These are phyloP conservation scores for Linurgus olivaceus DNA, from an alignment of 2,797 vertebrate genomes.

Conservation along the genomic window DNA sequence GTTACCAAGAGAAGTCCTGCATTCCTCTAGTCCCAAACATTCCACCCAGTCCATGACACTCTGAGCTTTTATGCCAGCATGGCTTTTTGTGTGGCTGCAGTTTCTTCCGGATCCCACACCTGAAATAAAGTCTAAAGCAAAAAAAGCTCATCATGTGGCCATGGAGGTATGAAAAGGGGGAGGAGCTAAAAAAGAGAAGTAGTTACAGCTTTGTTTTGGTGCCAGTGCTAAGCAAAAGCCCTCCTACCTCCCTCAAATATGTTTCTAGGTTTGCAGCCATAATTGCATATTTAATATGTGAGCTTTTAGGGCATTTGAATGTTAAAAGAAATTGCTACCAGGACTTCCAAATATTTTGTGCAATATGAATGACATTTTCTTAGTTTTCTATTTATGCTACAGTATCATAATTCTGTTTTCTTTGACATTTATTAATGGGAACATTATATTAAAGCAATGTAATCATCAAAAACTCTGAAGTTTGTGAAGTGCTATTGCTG, in stretches of 20 bases:
- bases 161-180: background rate
- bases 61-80: background rate
- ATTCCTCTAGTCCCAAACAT: background rate
- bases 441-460: background rate
- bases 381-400: background rate
- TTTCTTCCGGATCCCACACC: background rate
- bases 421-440: background rate
- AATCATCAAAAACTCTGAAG: background rate
- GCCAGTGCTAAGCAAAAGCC: background rate
- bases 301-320: background rate
- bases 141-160: background rate
- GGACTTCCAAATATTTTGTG: background rate
- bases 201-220: background rate
- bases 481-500: conserved; percentile 1
- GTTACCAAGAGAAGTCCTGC: background rate
- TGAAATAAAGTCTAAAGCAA: background rate
- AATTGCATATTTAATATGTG: background rate
- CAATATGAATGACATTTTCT: background rate
- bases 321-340: background rate
- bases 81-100: background rate
- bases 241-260: background rate
- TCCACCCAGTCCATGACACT: background rate
- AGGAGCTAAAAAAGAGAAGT: background rate
- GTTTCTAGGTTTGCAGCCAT: background rate
- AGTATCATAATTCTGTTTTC: background rate